Percentiles rank a stretch among this genome's conserved stretches.
phyloP scores from a whole-genome alignment of 2,888 invertebrate genomes.

The Byasa hedistus region DNA sequence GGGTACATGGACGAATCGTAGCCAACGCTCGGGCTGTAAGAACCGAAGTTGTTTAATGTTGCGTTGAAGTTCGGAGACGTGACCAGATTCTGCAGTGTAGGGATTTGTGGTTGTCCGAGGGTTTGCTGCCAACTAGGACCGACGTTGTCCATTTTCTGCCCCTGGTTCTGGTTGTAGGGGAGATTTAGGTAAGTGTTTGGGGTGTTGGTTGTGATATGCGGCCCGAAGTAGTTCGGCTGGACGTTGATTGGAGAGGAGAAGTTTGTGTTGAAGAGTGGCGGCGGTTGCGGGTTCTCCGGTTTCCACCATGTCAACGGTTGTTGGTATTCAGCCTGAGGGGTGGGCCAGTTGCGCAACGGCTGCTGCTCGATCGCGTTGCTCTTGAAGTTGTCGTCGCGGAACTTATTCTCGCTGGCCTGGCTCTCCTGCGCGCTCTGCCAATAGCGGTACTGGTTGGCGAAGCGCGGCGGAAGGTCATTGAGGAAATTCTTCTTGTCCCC shows the following conservation, averaged over 20 bases:
- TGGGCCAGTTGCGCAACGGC: slow-evolving; percentile 45
- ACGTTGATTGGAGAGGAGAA: slow-evolving; percentile 45
- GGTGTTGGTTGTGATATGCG: slow-evolving; percentile 44
- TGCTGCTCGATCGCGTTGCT: slow-evolving; percentile 40
- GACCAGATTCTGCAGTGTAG: slow-evolving; percentile 56
- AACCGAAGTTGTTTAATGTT: slow-evolving; percentile 55
- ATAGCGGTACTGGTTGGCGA: slow-evolving; percentile 71
- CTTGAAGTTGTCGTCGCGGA: slow-evolving; percentile 58
- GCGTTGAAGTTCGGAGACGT: slow-evolving; percentile 63
- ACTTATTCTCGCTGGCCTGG: slow-evolving; percentile 64
- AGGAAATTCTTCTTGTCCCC: slow-evolving; percentile 72
- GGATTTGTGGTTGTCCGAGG: slow-evolving; percentile 61
- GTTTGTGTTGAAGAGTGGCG: slow-evolving; percentile 47
- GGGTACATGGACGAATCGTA: slow-evolving; percentile 72
- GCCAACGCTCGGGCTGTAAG: slow-evolving; percentile 51
- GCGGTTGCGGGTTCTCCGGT: slow-evolving; percentile 46
- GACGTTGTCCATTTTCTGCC: slow-evolving; percentile 46
- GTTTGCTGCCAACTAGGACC: slow-evolving; percentile 50
- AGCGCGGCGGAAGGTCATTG: slow-evolving; percentile 69
- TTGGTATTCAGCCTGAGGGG: slow-evolving; percentile 42
- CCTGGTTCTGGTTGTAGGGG: slow-evolving; percentile 41
- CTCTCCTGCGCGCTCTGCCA: slow-evolving; percentile 67
- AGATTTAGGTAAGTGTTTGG: slow-evolving; percentile 53
- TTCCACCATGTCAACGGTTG: slow-evolving; percentile 63
- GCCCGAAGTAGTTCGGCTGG: slow-evolving; percentile 57